Conservation (phyloP, 1,140 invertebrate genomes). For the Drosophila dunni region DNA sequence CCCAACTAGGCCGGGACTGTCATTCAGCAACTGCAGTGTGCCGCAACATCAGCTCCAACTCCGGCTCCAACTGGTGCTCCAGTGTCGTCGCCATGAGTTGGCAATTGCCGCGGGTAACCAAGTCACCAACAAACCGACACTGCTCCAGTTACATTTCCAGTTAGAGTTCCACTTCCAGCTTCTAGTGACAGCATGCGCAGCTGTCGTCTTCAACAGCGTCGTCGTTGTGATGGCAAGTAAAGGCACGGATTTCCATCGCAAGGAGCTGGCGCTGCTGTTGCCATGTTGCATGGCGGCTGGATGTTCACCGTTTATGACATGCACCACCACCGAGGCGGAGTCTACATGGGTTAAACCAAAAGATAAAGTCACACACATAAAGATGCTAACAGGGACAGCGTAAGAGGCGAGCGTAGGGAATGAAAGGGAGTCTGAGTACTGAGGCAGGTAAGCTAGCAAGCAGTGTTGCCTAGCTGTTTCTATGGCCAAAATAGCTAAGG, state of each 20-base stretch:
- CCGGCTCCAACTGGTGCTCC: conserved; percentile 51
- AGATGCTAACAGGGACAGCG: conserved; percentile 7
- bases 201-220: conserved; percentile 35
- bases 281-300: conserved; percentile 91
- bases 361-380: conserved; percentile 33
- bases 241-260: conserved; percentile 70
- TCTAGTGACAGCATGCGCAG: conserved; percentile 64
- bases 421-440: conserved; percentile 5
- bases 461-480: too few relatives aligned
- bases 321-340: conserved; percentile 88
- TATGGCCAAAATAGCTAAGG: too few relatives aligned
- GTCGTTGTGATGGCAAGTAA: conserved; percentile 64
- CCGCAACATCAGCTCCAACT: conserved; percentile 57
- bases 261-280: conserved; percentile 85
- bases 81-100: conserved; percentile 26
- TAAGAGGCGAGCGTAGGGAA: too few relatives aligned
- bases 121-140: conserved; percentile 27
- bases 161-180: conserved; percentile 73
- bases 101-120: conserved; percentile 39
- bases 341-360: conserved; percentile 80
- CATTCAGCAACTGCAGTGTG: conserved; percentile 54
- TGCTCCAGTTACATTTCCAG: conserved; percentile 68
- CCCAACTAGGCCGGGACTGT: conserved; percentile 73
- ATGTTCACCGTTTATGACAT: conserved; percentile 89
- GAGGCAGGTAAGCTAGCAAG: too few relatives aligned